phyloP scores from a whole-genome alignment of 2,888 invertebrate genomes.

The Xestoiulus laeticollis region DNA sequence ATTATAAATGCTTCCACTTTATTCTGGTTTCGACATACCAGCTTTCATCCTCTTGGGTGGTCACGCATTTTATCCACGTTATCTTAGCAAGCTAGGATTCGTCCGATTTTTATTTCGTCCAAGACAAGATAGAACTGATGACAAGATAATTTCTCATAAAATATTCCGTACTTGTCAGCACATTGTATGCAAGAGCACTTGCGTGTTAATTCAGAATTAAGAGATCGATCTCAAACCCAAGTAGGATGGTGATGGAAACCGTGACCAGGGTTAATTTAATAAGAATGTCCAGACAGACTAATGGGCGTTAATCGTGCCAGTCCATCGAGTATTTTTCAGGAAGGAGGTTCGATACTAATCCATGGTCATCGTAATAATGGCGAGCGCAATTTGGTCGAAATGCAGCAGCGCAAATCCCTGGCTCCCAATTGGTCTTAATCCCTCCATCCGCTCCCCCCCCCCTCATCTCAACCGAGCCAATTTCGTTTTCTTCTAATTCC shows the following conservation, averaged over 20 bases:
- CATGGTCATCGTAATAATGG: conserved; percentile 34
- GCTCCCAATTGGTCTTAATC: conserved; percentile 32
- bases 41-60: too few species aligned
- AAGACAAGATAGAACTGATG: too few species aligned
- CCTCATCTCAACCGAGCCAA: neutral
- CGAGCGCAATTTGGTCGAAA: neutral
- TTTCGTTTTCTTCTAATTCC: conserved; percentile 43
- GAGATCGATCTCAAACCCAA: neutral
- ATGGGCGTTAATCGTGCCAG: neutral
- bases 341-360: conserved; percentile 34
- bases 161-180: too few species aligned
- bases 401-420: conserved; percentile 13
- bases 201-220: too few species aligned
- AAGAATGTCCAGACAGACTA: neutral
- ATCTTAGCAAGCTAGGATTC: too few species aligned
- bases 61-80: too few species aligned
- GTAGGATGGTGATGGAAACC: neutral
- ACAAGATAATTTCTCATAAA: too few species aligned
- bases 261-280: neutral
- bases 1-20: too few species aligned
- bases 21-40: too few species aligned
- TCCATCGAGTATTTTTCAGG: neutral
- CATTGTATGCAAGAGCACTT: too few species aligned
- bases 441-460: neutral
- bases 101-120: too few species aligned